Percentiles rank a stretch among this genome's conserved stretches.
phyloP scores from a whole-genome alignment of 2,797 vertebrate genomes.

The Anabacerthia variegaticeps region DNA sequence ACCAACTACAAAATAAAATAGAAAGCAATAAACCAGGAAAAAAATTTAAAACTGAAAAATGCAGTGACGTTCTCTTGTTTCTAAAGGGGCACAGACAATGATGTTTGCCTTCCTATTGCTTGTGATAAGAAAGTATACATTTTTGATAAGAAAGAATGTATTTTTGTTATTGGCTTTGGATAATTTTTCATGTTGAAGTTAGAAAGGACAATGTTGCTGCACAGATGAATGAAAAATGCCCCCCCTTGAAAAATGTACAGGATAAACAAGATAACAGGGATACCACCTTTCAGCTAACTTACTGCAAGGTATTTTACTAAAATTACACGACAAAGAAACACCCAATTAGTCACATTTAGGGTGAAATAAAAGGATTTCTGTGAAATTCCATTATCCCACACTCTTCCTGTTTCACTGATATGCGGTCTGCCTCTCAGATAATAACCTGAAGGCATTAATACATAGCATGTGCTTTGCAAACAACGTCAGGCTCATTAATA shows the following conservation, averaged over 20 bases:
- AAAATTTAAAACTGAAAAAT: not conserved
- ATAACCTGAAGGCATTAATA: slow-evolving; percentile 2
- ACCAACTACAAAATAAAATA: not conserved
- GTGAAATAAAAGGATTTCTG: slow-evolving; percentile 16
- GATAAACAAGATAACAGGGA: slow-evolving; percentile 50
- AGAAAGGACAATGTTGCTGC: slow-evolving; percentile 7
- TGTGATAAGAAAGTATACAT: slow-evolving; percentile 25
- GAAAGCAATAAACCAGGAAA: not conserved
- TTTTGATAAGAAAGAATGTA: slow-evolving; percentile 42
- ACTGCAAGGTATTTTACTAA: slow-evolving; percentile 26
- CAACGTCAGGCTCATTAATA: slow-evolving; percentile 7
- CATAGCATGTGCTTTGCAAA: not conserved
- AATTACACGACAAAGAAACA: slow-evolving; percentile 28
- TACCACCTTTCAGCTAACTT: not conserved
- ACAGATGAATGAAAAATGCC: not conserved
- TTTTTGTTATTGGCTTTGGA: slow-evolving; percentile 36
- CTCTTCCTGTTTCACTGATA: not conserved
- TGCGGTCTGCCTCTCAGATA: not conserved
- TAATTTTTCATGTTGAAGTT: slow-evolving; percentile 17
- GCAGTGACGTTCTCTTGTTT: not conserved
- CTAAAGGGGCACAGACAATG: not conserved
- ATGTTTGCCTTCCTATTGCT: slow-evolving; percentile 9
- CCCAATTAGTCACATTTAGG: not conserved
- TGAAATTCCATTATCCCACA: not conserved
- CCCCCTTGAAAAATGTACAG: not conserved